Evolutionary conservation across 2,888 invertebrate species (phyloP).

Genomic region (Melolontha melolontha): DNA sequence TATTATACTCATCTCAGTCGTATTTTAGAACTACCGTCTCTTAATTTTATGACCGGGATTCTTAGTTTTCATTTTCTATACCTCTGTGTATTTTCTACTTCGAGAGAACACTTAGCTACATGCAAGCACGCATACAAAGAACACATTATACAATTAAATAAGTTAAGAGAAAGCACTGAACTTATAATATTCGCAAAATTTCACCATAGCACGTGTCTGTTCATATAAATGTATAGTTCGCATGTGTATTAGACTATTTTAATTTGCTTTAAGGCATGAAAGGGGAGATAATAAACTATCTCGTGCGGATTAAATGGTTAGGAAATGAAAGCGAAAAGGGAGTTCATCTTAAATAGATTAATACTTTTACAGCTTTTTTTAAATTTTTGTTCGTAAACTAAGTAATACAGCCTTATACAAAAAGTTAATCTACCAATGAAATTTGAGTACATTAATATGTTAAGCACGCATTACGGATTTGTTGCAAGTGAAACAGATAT

Average conservation of each 20-base stretch:
- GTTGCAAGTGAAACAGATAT: too few species aligned
- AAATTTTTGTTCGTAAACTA: too few species aligned
- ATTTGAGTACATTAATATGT: too few species aligned
- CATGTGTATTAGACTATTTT: background rate
- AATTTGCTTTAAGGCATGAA: background rate
- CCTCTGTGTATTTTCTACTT: constrained; percentile 14
- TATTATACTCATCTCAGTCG: too few species aligned
- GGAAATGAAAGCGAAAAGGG: too few species aligned
- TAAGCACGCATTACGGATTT: too few species aligned
- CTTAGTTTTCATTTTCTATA: constrained; percentile 17
- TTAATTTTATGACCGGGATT: background rate
- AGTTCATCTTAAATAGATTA: too few species aligned
- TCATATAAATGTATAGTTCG: too few species aligned
- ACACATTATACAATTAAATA: constrained; percentile 8
- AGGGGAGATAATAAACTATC: background rate
- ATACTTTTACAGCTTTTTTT: too few species aligned
- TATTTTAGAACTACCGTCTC: background rate
- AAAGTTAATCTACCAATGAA: too few species aligned
- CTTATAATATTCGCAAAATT: constrained; percentile 16
- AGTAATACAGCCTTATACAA: too few species aligned
- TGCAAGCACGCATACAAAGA: constrained; percentile 7
- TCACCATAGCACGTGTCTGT: background rate
- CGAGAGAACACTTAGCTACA: constrained; percentile 9
- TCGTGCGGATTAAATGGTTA: too few species aligned
- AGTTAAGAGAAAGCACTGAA: constrained; percentile 14